Evolutionary conservation across 1,140 invertebrate species (phyloP).

Genomic region (Sycophila sp.): DNA sequence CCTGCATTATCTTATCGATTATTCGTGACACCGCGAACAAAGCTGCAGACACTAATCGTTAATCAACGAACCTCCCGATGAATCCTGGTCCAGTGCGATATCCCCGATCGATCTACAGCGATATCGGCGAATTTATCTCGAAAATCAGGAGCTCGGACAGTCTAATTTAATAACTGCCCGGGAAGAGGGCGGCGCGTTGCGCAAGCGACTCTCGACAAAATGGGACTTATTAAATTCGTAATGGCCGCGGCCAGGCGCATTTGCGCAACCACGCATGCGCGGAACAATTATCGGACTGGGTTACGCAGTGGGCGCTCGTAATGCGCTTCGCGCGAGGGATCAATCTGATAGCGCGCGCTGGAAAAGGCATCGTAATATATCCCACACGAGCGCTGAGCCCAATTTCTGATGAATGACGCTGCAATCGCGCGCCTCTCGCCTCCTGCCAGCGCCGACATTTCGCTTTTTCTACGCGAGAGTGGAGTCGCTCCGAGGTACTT

Average conservation of each 20-base stretch:
- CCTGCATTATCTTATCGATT: not conserved
- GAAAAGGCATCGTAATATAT: not conserved
- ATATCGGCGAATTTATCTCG: no score
- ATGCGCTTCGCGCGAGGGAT: not conserved
- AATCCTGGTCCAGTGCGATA: no score
- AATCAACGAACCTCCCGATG: no score
- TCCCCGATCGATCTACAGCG: no score
- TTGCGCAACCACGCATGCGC: not conserved
- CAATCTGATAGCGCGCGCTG: no score
- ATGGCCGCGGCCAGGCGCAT: not conserved
- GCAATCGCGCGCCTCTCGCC: slow-evolving; percentile 45
- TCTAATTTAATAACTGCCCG: slow-evolving; percentile 20
- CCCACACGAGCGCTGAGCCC: slow-evolving; percentile 22
- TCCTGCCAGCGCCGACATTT: not conserved
- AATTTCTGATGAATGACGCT: slow-evolving; percentile 54
- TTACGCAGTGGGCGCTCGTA: no score
- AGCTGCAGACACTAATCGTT: not conserved
- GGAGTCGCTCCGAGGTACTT: no score
- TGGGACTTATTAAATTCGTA: slow-evolving; percentile 19
- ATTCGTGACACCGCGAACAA: not conserved
- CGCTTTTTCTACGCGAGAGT: not conserved
- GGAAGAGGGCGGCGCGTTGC: no score
- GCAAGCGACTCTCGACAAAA: not conserved
- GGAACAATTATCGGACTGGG: slow-evolving; percentile 8
- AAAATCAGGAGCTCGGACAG: not conserved